Evolutionary conservation across 2,113 vertebrate species (phyloP).

Genomic region (Myrmecophaga tridactyla): DNA sequence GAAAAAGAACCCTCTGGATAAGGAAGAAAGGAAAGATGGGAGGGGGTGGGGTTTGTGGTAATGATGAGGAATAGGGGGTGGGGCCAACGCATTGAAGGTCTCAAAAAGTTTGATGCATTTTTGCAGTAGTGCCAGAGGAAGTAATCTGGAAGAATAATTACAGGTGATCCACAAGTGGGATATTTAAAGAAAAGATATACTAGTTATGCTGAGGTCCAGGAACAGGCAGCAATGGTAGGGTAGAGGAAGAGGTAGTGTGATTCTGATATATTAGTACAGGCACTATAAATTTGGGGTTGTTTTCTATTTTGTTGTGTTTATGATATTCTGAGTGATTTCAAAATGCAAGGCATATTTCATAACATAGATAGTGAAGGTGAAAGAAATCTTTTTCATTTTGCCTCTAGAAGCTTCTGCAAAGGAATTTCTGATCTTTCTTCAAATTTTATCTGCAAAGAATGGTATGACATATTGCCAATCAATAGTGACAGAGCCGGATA

Average conservation of each 20-base stretch:
- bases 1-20: neutral
- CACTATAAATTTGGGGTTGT: neutral
- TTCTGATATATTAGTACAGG: conserved; percentile 36
- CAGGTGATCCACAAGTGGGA: neutral
- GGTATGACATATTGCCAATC: conserved; percentile 18
- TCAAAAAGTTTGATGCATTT: neutral
- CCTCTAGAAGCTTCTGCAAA: neutral
- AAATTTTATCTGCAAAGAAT: conserved; percentile 33
- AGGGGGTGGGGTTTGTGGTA: neutral
- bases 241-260: neutral
- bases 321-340: conserved; percentile 45
- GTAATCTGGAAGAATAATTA: neutral
- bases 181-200: neutral
- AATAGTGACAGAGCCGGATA: neutral
- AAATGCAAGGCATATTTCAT: neutral
- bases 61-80: neutral
- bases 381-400: neutral
- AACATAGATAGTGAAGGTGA: neutral
- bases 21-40: neutral
- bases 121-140: neutral
- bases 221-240: neutral
- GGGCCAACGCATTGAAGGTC: neutral
- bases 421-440: conserved; percentile 57
- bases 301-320: conserved; percentile 41
- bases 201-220: neutral